A percentile compares a stretch with the other conserved stretches of the same genome.
These are phyloP conservation scores for Thymelicus lineola DNA, from an alignment of 2,888 invertebrate genomes.

Conservation along the genomic window DNA sequence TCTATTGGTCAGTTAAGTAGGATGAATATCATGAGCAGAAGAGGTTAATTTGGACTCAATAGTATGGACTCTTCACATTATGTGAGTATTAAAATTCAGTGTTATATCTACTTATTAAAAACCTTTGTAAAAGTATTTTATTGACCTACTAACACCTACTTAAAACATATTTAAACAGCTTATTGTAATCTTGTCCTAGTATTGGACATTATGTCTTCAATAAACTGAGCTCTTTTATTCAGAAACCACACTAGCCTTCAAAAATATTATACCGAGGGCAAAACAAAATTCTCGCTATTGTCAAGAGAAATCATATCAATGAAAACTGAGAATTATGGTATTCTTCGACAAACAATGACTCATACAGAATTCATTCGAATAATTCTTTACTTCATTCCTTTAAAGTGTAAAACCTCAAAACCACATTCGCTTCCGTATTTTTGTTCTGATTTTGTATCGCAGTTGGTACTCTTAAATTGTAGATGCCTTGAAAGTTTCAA, in stretches of 20 bases:
- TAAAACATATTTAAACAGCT: background rate
- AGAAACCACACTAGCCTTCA: slow-evolving; percentile 1
- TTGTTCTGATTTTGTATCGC: slow-evolving; percentile 69
- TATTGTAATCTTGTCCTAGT: background rate
- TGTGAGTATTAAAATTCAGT: no score
- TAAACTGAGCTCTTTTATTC: background rate
- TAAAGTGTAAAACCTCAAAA: slow-evolving; percentile 64
- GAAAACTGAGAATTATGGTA: slow-evolving; percentile 22
- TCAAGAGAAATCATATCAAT: slow-evolving; percentile 7
- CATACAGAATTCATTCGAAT: slow-evolving; percentile 21
- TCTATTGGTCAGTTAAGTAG: no score
- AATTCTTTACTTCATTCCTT: slow-evolving; percentile 43
- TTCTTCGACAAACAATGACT: slow-evolving; percentile 30
- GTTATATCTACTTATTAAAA: no score
- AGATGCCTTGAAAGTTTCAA: slow-evolving; percentile 22
- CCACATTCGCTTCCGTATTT: slow-evolving; percentile 67
- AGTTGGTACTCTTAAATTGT: slow-evolving; percentile 39
- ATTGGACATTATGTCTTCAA: slow-evolving; percentile 4
- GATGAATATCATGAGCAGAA: no score
- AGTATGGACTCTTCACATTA: no score
- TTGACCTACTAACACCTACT: no score
- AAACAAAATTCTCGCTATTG: background rate
- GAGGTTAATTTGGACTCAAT: no score
- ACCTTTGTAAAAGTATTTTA: no score
- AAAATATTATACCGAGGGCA: background rate